phyloP scores from a whole-genome alignment of 1,140 invertebrate genomes.

The Drosophila parabipectinata region DNA sequence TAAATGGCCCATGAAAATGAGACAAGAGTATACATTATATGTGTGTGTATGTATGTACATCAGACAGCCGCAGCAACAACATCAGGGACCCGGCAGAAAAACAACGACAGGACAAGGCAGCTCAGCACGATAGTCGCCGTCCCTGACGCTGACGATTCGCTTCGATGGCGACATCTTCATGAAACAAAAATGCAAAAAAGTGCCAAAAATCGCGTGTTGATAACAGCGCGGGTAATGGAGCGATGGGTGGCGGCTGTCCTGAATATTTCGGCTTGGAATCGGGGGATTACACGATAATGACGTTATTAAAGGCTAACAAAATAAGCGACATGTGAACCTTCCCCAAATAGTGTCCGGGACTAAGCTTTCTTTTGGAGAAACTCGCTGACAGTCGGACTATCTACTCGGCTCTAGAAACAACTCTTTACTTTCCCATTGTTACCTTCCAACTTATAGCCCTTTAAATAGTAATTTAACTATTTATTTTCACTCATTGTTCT shows the following conservation, averaged over 20 bases:
- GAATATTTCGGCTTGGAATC: not conserved
- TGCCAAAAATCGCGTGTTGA: constrained; percentile 77
- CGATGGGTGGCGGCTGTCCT: not conserved
- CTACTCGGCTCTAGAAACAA: too few species aligned
- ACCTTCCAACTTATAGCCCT: too few species aligned
- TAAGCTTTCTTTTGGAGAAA: not conserved
- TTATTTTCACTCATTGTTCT: too few species aligned
- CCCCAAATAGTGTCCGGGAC: not conserved
- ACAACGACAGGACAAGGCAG: constrained; percentile 26
- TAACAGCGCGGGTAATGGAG: constrained; percentile 57
- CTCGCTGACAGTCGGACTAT: too few species aligned
- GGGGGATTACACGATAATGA: constrained; percentile 11
- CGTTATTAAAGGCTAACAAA: constrained; percentile 12
- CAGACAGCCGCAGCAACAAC: constrained; percentile 36
- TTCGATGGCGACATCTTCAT: constrained; percentile 62
- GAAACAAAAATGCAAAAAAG: constrained; percentile 55
- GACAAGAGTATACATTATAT: constrained; percentile 64
- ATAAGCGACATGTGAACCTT: not conserved
- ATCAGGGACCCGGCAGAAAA: constrained; percentile 27
- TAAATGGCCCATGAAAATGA: constrained; percentile 81
- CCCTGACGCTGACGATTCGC: constrained; percentile 40
- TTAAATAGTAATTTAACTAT: too few species aligned
- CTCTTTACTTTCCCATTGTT: too few species aligned
- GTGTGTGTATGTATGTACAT: not conserved
- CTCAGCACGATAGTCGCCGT: constrained; percentile 65